Evolutionary conservation across 2,888 invertebrate species (phyloP).

Genomic region (Pristionchus entomophagus): DNA sequence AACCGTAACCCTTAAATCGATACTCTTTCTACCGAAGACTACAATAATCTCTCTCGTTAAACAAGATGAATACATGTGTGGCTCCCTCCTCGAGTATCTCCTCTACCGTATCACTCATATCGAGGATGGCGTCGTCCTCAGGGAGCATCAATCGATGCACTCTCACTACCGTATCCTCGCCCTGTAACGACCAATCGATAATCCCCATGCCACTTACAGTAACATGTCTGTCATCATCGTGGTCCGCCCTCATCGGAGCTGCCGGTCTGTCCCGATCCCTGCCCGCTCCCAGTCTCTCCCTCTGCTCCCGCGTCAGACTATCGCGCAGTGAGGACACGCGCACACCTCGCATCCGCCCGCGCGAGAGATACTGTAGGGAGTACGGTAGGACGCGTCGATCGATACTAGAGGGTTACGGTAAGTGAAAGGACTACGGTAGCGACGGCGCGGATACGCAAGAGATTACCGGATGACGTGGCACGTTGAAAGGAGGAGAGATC

Average conservation of each 20-base stretch:
- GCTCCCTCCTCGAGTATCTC: slow-evolving; percentile 43
- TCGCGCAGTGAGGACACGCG: slow-evolving; percentile 32
- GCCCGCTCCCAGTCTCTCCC: slow-evolving; percentile 2
- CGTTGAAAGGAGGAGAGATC: neutral
- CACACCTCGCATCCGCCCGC: slow-evolving; percentile 11
- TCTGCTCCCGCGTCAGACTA: slow-evolving; percentile 3
- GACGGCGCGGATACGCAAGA: neutral
- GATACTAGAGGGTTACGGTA: neutral
- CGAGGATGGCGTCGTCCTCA: slow-evolving; percentile 41
- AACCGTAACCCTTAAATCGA: neutral
- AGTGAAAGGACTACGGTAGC: neutral
- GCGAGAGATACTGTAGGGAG: neutral
- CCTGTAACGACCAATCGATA: neutral
- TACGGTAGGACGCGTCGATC: neutral
- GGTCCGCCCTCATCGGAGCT: neutral
- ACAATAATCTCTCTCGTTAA: neutral
- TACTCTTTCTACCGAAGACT: neutral
- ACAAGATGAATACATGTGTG: slow-evolving; percentile 33
- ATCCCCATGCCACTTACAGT: neutral
- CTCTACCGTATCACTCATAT: slow-evolving; percentile 43
- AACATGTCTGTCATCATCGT: slow-evolving; percentile 21
- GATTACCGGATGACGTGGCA: too few relatives aligned
- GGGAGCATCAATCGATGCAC: slow-evolving; percentile 40
- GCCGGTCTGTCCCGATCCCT: neutral
- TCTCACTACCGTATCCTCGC: slow-evolving; percentile 27